Percentiles rank a stretch among this genome's conserved stretches.
Evolutionary conservation across 1,140 invertebrate genomes (phyloP).

Genomic region (Gonatopus flavifemur): DNA sequence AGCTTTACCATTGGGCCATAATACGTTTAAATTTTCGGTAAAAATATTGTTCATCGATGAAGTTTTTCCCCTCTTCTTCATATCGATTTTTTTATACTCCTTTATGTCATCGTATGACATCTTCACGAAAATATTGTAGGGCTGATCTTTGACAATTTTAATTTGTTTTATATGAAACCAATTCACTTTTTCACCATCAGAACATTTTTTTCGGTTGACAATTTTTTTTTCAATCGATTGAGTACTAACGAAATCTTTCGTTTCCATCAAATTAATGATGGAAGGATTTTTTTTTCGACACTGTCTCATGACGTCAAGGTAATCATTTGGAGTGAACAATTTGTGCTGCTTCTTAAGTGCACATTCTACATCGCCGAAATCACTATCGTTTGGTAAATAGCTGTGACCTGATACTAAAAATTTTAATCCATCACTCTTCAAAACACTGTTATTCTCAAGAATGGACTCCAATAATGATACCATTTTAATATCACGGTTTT

Average conservation of each 20-base stretch:
- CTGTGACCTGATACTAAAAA: constrained; percentile 34
- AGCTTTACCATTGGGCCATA: too few species aligned
- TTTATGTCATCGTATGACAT: too few species aligned
- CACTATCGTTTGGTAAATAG: constrained; percentile 28
- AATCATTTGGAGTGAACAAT: constrained; percentile 9
- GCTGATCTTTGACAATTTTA: constrained; percentile 4
- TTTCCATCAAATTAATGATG: not conserved
- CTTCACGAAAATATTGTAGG: constrained; percentile 6
- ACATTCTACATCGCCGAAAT: constrained; percentile 26
- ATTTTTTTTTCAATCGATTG: constrained; percentile 2
- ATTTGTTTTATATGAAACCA: constrained; percentile 4
- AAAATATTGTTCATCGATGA: too few species aligned
- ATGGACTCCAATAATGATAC: too few species aligned
- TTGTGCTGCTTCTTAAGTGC: constrained; percentile 8
- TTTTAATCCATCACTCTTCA: too few species aligned
- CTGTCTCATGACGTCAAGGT: constrained; percentile 3
- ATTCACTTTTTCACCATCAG: not conserved
- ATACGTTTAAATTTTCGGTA: too few species aligned
- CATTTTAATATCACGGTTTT: too few species aligned
- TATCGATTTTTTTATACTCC: too few species aligned
- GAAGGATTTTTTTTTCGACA: constrained; percentile 2
- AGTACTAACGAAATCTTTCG: constrained; percentile 3
- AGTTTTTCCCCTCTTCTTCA: too few species aligned
- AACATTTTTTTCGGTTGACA: not conserved
- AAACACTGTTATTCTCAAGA: too few species aligned